Evolutionary conservation across 2,113 vertebrate species (phyloP), one percentile per base, ranked within the genome.

Genomic region (Trematomus loennbergii): DNA sequence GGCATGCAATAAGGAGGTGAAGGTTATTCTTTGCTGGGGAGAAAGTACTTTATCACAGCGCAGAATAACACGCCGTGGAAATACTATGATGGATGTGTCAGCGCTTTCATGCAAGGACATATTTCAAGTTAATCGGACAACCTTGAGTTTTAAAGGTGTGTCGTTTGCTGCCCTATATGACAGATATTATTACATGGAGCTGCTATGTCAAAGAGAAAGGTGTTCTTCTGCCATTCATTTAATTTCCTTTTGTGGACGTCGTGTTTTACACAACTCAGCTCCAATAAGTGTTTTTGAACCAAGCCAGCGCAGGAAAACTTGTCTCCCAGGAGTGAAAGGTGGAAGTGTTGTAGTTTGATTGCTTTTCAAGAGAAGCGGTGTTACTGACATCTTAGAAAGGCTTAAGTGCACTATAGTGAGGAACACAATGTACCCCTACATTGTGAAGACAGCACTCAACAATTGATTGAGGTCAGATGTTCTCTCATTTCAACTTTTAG

Each of bases 21-120:
- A 78, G 72, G 69, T 88, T 78, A 66, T 40, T 60, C 36, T 55
- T 9, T 59, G 62, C 58, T 59, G 48, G 70, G 65, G 54, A 69
- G 55, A 61, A 74, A 59, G 20, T 50, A 61, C 53, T 81, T 48
- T 57, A 48, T 54, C 60, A 71, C 64, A 13, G 9, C 13, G 16
- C 48, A 68, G 40, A 76, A 55, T 46, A 65, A 69, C 57, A 63
- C 2, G 1, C 8, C 52, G 69, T 72, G 13, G 17, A 52, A 48
- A 74, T 48, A 54, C 52, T 15, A 11, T 57, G 70, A 78, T 33
- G 9, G 29, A 74, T 82, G 68, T 65, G 67, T 65, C 46, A 20
- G 13, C 17, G 29, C 46, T 12, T 4, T 49, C 29, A 52, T 15
- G 57, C 18, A 3, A 72, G 40, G 58, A 36, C 62, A 49, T 50